Evolutionary conservation across 2,113 vertebrate species (phyloP).

Genomic region (Scomber japonicus): DNA sequence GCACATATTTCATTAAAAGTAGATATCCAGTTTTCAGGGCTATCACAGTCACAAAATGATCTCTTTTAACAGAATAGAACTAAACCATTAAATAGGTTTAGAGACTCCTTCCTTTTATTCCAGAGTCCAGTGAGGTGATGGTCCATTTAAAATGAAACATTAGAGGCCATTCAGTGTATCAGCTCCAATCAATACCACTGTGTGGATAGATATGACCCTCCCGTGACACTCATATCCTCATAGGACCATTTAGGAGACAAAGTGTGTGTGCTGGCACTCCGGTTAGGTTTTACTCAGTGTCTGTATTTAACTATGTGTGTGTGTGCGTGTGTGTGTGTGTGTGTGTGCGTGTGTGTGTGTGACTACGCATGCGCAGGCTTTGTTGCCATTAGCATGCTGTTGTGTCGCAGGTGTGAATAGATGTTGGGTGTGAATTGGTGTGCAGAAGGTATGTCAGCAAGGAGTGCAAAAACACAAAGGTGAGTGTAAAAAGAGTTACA

Average conservation of each 20-base stretch:
- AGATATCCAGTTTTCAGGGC: not conserved
- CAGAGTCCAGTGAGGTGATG: conserved; percentile 28
- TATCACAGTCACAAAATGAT: not conserved
- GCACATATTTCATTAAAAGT: not conserved
- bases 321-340: not conserved
- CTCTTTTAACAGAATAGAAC: conserved; percentile 8
- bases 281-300: conserved; percentile 16
- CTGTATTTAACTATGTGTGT: not conserved
- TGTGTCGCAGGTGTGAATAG: conserved; percentile 56
- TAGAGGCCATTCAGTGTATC: conserved; percentile 56
- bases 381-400: conserved; percentile 50
- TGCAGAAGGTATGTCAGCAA: conserved; percentile 60
- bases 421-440: conserved; percentile 60
- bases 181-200: conserved; percentile 66
- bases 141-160: conserved; percentile 67
- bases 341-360: conserved; percentile 6
- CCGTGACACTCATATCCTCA: conserved; percentile 56
- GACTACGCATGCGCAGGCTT: not conserved
- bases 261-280: conserved; percentile 15
- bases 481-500: conserved; percentile 22
- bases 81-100: conserved; percentile 50
- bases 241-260: conserved; percentile 58
- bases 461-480: conserved; percentile 25
- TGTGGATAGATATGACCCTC: conserved; percentile 62
- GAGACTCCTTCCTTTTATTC: not conserved